Evolutionary conservation across 2,888 invertebrate genomes (phyloP), one percentile per base, ranked within the genome.

Genomic region (Dinocampus coccinellae): DNA sequence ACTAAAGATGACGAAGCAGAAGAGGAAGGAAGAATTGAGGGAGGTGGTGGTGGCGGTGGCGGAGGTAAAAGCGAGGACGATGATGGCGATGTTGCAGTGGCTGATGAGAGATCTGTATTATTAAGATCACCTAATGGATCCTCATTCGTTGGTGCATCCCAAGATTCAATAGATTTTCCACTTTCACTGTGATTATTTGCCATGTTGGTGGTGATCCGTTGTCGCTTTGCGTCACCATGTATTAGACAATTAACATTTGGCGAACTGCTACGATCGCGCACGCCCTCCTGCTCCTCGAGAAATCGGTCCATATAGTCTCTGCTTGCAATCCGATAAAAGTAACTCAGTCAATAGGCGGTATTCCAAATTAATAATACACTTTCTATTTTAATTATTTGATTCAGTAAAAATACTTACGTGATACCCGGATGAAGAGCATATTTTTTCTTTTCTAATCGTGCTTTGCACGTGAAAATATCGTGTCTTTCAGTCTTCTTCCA

Each of bases 401-500:
- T 47, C 47, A 16, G 47, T 16, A 47, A 75, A 88, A 89, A 88
- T 87, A 91, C 91, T 86, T 80, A 88, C 83, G 97, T 97, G 78
- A 96, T 93, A 65, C 96, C 97, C 4, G 97, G 97, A 89, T 97
- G 96, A 60, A 97, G 88, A 4, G 94, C 93, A 85, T 97, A 97
- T 85, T 97, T 97, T 86, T 96, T 96, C 89, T 97, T 97, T 84
- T 97, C 97, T 78, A 97, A 88, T 63, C 96, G 90, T 10, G 94
- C 93, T 88, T 95, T 95, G 85, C 95, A 95, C 0, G 97, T 97
- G 85, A 93, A 93, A 81, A 93, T 93, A 88, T 99, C 99, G 88
- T 98, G 97, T 20, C 99, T 91, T 84, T 98, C 98, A 29, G 98
- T 98, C 88, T 99, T 99, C 89, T 99, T 99, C 99, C 99, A 99